These are phyloP conservation scores for Lasius platythorax DNA, from an alignment of 2,888 invertebrate genomes.

Conservation along the genomic window DNA sequence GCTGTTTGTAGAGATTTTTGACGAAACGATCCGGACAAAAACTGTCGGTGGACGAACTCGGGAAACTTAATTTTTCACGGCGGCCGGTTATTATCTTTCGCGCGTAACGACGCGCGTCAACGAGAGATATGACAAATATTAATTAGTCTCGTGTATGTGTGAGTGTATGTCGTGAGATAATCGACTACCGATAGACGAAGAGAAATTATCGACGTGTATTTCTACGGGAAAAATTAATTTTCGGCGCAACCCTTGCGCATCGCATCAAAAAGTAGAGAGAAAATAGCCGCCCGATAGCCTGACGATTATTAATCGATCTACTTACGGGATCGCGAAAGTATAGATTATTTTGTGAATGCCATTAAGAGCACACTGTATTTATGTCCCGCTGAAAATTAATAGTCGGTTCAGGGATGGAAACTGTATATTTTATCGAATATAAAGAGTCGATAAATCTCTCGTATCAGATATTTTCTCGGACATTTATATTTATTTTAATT, in stretches of 20 bases:
- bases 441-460: neutral
- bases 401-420: neutral
- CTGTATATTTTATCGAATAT: constrained; percentile 3
- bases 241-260: constrained; percentile 38
- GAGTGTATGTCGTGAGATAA: constrained; percentile 33
- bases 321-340: constrained; percentile 22
- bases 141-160: constrained; percentile 37
- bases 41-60: neutral
- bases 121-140: constrained; percentile 52
- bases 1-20: constrained; percentile 6
- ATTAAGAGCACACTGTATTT: constrained; percentile 32
- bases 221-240: constrained; percentile 57
- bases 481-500: neutral
- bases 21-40: neutral
- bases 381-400: constrained; percentile 32
- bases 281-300: constrained; percentile 20
- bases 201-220: constrained; percentile 45
- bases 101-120: constrained; percentile 10
- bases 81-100: constrained; percentile 5
- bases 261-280: constrained; percentile 12
- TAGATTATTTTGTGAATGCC: constrained; percentile 46
- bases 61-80: constrained; percentile 17
- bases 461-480: neutral
- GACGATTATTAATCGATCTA: constrained; percentile 61
- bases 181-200: constrained; percentile 48